Evolutionary conservation across 1,140 invertebrate species (phyloP), one percentile per base, ranked within the genome.

Genomic region (Calephelis virginiensis): DNA sequence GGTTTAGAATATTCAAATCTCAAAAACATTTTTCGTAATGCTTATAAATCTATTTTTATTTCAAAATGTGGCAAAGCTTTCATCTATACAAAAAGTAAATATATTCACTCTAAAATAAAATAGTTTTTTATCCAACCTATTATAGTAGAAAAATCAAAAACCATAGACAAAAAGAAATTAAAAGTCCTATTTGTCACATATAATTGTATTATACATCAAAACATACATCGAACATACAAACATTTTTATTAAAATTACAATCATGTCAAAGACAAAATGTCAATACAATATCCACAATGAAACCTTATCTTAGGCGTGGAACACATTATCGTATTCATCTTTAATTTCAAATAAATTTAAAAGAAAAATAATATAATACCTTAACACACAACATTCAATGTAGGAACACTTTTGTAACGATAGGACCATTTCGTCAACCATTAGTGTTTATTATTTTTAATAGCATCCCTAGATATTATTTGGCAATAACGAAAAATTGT

Each of bases 201-300:
- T 78, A 83, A 66, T 85, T 85, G 66, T 82, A 81, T 74, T 76
- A 80, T 78, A 86, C 79, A 80, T 80, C 75, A 60, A 86, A 82
- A 85, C 77, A 77, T 79, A 77, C 76, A 87, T 65, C 56, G 66
- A 80, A 81, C 72, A 56, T 69, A 68, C 76, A 78, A 50, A 77
- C 72, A 81, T 75, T 79, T 73, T 78, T 78, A 78, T 76, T 76
- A 78, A 64, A 76, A 64, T 75, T 70, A 37, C 63, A 69, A 49
- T 64, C 37, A 38, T 50, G 12, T 63, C 62, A 38, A 38, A 28
- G 13, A 38, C 40, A 53, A 28, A 38, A 38, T 37, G 47, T 13
- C 37, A 50, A 50, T 48, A 10, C 38, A 9, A 49, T 64, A 13
- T 43, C 13, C 28, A n/a, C 13, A 17, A 14, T 17, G 14, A 50